Evolutionary conservation across 2,888 invertebrate species (phyloP), one percentile per base, ranked within the genome.

Genomic region (Trimorus sp.): DNA sequence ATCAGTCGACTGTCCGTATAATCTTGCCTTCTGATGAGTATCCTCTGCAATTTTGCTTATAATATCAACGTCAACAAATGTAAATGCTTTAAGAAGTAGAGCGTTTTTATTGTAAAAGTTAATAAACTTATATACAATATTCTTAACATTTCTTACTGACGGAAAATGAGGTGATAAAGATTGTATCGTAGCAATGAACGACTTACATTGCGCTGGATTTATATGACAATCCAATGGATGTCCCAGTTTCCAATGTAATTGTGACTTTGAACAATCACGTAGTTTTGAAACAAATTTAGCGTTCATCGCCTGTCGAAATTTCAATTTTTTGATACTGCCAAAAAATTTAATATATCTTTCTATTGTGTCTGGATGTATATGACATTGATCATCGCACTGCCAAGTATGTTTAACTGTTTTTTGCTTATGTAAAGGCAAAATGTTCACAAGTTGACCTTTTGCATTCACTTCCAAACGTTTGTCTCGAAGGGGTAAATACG

Each of bases 161-260:
- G 48, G n/a, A 9, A 48, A 48, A 48, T 48, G 48, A 9, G 48
- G 11, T 4, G 48, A 9, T n/a, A 48, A 48, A 12, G 7, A 48
- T 48, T 48, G 48, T 48, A 48, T n/a, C n/a, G 48, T 48, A 12
- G 48, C 48, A 9, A 48, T 9, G n/a, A 48, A 48, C n/a, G 48
- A 48, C n/a, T 48, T 48, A n/a, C 48, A 48, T 7, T 9, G 11
- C 5, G 11, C n/a, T 48, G 48, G 48, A 48, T 48, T n/a, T 4
- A 48, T 48, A n/a, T 48, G 48, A 9, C 48, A 48, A 12, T 12
- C n/a, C 48, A 48, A 9, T 9, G 48, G 48, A n/a, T 48, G 48
- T 12, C 48, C 48, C n/a, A 48, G 5, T 9, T 48, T 48, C 4
- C 4, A 48, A 48, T n/a, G 7, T 48, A n/a, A 48, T 12, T 48